phyloP scores from a whole-genome alignment of 2,888 invertebrate genomes.

The Tenthredo scrophulariae region DNA sequence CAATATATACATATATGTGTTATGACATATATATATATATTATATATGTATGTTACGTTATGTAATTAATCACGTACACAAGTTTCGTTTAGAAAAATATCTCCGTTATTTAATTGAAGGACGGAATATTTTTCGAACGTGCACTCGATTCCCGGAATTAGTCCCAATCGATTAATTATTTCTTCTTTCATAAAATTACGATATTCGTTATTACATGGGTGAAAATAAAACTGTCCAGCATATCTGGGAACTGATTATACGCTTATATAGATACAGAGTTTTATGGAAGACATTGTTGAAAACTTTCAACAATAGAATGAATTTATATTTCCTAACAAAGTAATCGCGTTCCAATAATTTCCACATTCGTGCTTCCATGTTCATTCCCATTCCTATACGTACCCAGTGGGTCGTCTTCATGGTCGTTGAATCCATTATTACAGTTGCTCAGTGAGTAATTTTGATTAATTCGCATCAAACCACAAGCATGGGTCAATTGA shows the following conservation, averaged over 20 bases:
- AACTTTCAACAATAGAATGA: not conserved
- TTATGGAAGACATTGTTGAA: too few relatives aligned
- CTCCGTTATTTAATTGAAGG: not conserved
- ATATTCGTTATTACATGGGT: too few relatives aligned
- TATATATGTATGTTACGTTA: too few relatives aligned
- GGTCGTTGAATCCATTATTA: not conserved
- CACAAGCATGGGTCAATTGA: not conserved
- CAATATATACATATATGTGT: not conserved
- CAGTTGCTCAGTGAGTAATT: not conserved
- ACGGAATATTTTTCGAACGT: not conserved
- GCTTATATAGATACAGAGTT: too few relatives aligned
- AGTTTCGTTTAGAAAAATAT: not conserved
- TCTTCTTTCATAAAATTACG: too few relatives aligned
- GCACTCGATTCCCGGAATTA: too few relatives aligned
- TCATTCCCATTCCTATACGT: not conserved
- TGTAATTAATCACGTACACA: not conserved
- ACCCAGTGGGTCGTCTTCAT: conserved; percentile 35
- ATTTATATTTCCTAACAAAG: not conserved
- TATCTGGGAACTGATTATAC: too few relatives aligned
- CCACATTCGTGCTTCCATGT: not conserved
- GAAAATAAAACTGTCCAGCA: too few relatives aligned
- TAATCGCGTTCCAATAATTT: not conserved
- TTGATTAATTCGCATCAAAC: not conserved
- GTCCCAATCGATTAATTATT: too few relatives aligned
- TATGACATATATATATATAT: too few relatives aligned